Percentiles rank a stretch among this genome's conserved stretches.
Conservation (phyloP, 2,888 invertebrate species). For the Ypsolopha sequella region DNA sequence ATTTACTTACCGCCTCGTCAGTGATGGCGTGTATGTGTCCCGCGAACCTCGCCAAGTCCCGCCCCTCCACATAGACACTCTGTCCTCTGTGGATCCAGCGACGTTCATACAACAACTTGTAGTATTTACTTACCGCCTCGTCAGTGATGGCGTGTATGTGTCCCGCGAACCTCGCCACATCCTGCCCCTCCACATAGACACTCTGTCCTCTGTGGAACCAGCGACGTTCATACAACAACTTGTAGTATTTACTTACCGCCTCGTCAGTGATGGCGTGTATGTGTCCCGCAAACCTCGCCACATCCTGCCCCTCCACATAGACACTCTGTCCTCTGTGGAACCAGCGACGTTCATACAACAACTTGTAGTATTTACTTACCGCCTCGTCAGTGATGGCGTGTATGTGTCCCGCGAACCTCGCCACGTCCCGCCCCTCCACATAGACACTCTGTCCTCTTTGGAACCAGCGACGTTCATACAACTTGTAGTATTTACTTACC, state of each 20-base stretch:
- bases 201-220: slow-evolving; percentile 93
- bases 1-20: slow-evolving; percentile 75
- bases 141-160: slow-evolving; percentile 85
- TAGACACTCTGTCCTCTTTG: slow-evolving; percentile 94
- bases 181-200: slow-evolving; percentile 84
- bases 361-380: slow-evolving; percentile 74
- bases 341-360: slow-evolving; percentile 94
- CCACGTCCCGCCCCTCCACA: slow-evolving; percentile 88
- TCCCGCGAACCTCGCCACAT: slow-evolving; percentile 80
- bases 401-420: slow-evolving; percentile 89
- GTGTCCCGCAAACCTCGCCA: slow-evolving; percentile 86
- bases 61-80: slow-evolving; percentile 84
- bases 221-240: slow-evolving; percentile 90
- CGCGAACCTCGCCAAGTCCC: slow-evolving; percentile 76
- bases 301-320: slow-evolving; percentile 90
- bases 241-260: slow-evolving; percentile 86
- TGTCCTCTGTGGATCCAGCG: slow-evolving; percentile 91
- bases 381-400: slow-evolving; percentile 92
- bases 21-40: slow-evolving; percentile 86
- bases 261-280: slow-evolving; percentile 93
- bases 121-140: slow-evolving; percentile 85
- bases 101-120: slow-evolving; percentile 85
- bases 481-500: slow-evolving; percentile 61
- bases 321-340: slow-evolving; percentile 95
- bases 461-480: slow-evolving; percentile 95